phyloP scores from a whole-genome alignment of 2,888 invertebrate species.

The Ariolimax columbianus region DNA sequence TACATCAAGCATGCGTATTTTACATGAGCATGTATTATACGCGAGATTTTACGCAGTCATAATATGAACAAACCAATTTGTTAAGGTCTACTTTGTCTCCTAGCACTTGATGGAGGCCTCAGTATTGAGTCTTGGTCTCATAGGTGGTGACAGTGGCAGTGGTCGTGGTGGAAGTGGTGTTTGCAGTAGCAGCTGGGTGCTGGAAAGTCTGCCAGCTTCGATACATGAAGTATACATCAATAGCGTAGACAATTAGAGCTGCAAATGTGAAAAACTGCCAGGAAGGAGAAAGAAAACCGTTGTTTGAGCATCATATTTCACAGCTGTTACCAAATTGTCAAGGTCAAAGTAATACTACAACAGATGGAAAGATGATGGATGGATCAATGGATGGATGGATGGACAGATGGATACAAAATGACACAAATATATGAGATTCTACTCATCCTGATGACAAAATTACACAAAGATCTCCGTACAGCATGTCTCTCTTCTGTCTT shows the following conservation, averaged over 20 bases:
- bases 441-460: too few species aligned
- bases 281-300: slow-evolving; percentile 23
- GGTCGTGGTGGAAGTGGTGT: slow-evolving; percentile 48
- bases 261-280: slow-evolving; percentile 75
- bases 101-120: slow-evolving; percentile 34
- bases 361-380: too few species aligned
- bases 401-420: too few species aligned
- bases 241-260: slow-evolving; percentile 67
- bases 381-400: too few species aligned
- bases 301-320: not conserved
- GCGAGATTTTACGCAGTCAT: too few species aligned
- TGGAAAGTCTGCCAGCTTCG: slow-evolving; percentile 68
- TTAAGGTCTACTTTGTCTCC: slow-evolving; percentile 22
- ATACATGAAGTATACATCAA: slow-evolving; percentile 75
- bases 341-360: not conserved
- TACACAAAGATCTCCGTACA: too few species aligned
- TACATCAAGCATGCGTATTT: too few species aligned
- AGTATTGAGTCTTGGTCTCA: slow-evolving; percentile 69
- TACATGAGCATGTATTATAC: too few species aligned
- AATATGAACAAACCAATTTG: slow-evolving; percentile 10
- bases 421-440: too few species aligned
- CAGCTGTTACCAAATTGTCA: not conserved
- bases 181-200: slow-evolving; percentile 22
- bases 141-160: slow-evolving; percentile 67
- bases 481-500: too few species aligned